Evolutionary conservation across 1,140 invertebrate genomes (phyloP).

Genomic region (Cardiocondyla obscurior): DNA sequence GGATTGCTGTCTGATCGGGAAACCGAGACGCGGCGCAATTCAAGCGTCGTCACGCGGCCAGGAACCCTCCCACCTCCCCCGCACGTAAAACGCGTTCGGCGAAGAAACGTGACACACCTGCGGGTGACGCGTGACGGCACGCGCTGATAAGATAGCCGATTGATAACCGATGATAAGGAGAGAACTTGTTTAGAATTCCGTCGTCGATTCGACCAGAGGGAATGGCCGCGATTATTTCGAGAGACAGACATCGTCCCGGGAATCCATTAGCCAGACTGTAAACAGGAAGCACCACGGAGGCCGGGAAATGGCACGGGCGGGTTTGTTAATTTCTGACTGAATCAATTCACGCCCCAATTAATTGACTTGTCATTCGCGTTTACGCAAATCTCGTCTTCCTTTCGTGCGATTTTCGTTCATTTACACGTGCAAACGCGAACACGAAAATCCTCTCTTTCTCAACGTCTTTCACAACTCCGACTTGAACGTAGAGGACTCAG

Average conservation of each 20-base stretch:
- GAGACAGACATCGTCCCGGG: not conserved
- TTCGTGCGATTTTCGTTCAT: not conserved
- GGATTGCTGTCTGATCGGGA: not conserved
- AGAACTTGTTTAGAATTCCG: not conserved
- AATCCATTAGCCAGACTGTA: conserved; percentile 5
- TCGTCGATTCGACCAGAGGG: not conserved
- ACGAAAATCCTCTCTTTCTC: not conserved
- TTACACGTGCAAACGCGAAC: not conserved
- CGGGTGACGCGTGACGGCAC: conserved; percentile 4
- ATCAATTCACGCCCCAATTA: conserved; percentile 44
- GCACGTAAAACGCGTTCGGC: conserved; percentile 13
- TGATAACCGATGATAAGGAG: not conserved
- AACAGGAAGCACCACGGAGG: not conserved
- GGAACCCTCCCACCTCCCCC: too few species aligned
- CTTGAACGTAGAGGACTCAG: not conserved
- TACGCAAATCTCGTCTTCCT: not conserved
- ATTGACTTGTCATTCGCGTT: conserved; percentile 21
- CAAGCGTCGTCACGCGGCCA: conserved; percentile 25
- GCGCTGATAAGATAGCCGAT: not conserved
- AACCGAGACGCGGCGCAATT: conserved; percentile 6
- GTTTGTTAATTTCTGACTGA: conserved; percentile 38
- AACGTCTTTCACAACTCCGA: not conserved
- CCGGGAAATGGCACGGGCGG: not conserved
- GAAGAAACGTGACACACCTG: conserved; percentile 11
- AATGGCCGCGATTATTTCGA: not conserved